Base-by-base conservation (phyloP, 2,113 vertebrate genomes). In the Mustela lutreola region DNA sequence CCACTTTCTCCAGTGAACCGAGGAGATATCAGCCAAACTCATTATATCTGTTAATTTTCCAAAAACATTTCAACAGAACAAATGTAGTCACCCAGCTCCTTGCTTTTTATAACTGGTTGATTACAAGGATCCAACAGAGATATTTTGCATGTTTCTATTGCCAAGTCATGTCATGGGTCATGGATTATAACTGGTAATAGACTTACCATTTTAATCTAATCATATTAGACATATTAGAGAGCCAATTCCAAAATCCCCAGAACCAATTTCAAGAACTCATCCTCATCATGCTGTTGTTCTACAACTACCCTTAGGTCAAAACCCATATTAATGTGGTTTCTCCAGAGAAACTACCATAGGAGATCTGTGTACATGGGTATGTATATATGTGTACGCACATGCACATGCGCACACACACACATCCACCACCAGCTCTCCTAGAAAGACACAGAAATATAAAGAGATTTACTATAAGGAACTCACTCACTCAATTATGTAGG, bases 341-440 rank as follows among this genome's bases (percentile, higher is more conserved):
- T 81, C 11, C 6, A 58, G 79, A 36, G n/a, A 53, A 81, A 58
- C 21, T 10, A 39, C 6, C 79, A 81, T n/a, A 56, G 78, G 11
- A n/a, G 50, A 22, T 80, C 11, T 50, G 3, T 33, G 10, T 1
- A 11, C 33, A 33, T 33, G 24, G 26, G 75, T 48, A 16, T 10
- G 33, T 21, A 48, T 31, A 14, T 48, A 48, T 48, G 42, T 42
- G 22, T 26, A 7, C 0, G 0, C 73, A 45, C 33, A 2, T 18
- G 0, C 5, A 0, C 14, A 5, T 18, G 0, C 5, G 1, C 14
- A 5, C 42, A 76, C 33, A 21, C 36, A 2, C 39, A 8, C 24
- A 8, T 10, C 4, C 71, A 26, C 2, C 36, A 75, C 71, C 36
- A 42, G 14, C 24, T 48, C 7, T 78, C 42, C 75, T 78, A 33